phyloP scores from a whole-genome alignment of 2,797 vertebrate genomes.

The Brachyrhaphis roseni region DNA sequence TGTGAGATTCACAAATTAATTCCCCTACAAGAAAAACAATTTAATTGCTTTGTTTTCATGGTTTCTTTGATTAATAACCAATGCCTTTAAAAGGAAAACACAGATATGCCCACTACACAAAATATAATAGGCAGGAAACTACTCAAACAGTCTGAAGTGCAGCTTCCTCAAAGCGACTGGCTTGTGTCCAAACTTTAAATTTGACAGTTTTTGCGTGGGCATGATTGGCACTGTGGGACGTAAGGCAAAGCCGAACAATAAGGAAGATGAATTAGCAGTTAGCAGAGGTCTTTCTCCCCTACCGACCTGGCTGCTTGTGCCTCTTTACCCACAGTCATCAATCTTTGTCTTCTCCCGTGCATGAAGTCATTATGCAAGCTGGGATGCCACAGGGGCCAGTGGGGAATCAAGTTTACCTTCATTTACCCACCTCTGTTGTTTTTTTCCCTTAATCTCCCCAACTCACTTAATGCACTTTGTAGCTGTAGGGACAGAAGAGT shows the following conservation, averaged over 20 bases:
- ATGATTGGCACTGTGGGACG: constrained; percentile 70
- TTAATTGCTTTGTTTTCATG: background rate
- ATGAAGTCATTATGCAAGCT: constrained; percentile 75
- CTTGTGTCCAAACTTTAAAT: constrained; percentile 73
- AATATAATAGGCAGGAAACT: constrained; percentile 30
- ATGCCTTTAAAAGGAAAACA: background rate
- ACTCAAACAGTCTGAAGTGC: constrained; percentile 26
- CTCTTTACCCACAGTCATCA: constrained; percentile 79
- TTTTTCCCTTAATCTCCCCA: constrained; percentile 22
- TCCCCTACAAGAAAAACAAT: background rate
- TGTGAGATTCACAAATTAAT: background rate
- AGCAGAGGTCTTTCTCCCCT: constrained; percentile 71
- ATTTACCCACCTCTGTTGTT: constrained; percentile 32
- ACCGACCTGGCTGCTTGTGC: constrained; percentile 65
- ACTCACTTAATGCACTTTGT: constrained; percentile 42
- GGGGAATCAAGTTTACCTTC: constrained; percentile 53
- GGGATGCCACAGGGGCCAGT: constrained; percentile 49
- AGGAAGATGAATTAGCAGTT: constrained; percentile 83
- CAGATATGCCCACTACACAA: background rate
- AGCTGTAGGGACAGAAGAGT: constrained; percentile 44
- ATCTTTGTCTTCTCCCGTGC: constrained; percentile 81
- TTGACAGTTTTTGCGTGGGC: constrained; percentile 70
- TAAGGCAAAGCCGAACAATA: constrained; percentile 65
- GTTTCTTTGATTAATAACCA: constrained; percentile 10
- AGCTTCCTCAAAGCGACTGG: constrained; percentile 64